Conservation (phyloP, 2,888 invertebrate genomes). For the Drosophila hawaiiensis region DNA sequence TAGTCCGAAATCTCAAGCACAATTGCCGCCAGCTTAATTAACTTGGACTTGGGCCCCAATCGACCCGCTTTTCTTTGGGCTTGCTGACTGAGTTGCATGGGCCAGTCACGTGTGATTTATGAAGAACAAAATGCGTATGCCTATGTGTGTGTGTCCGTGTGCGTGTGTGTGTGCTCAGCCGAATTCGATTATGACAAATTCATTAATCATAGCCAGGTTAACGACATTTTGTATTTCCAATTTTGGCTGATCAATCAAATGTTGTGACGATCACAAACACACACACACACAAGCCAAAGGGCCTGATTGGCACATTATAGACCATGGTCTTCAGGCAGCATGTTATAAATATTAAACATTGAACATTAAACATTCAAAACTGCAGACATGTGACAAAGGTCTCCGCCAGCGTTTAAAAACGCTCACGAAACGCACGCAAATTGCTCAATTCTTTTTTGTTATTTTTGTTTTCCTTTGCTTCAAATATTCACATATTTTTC, state of each 20-base stretch:
- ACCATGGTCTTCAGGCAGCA: slow-evolving; percentile 5
- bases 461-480: slow-evolving; percentile 3
- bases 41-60: slow-evolving; percentile 44
- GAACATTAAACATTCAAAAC: neutral
- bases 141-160: neutral
- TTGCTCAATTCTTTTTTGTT: slow-evolving; percentile 19
- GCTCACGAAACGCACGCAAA: slow-evolving; percentile 40
- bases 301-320: slow-evolving; percentile 27
- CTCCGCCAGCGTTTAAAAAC: slow-evolving; percentile 39
- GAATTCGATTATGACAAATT: slow-evolving; percentile 70
- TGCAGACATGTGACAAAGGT: slow-evolving; percentile 18
- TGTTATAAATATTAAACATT: neutral
- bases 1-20: slow-evolving; percentile 21
- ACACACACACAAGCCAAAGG: slow-evolving; percentile 23
- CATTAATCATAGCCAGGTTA: slow-evolving; percentile 75
- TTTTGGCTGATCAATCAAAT: slow-evolving; percentile 66
- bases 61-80: slow-evolving; percentile 63
- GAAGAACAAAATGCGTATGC: slow-evolving; percentile 51
- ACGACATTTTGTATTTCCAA: slow-evolving; percentile 68
- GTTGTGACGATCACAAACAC: slow-evolving; percentile 40
- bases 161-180: neutral
- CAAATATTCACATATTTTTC: slow-evolving; percentile 25
- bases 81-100: slow-evolving; percentile 22
- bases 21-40: slow-evolving; percentile 62
- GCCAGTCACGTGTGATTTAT: slow-evolving; percentile 63